These are phyloP conservation scores for Microcebus jonahi DNA, from an alignment of 2,113 vertebrate genomes.

Conservation along the genomic window DNA sequence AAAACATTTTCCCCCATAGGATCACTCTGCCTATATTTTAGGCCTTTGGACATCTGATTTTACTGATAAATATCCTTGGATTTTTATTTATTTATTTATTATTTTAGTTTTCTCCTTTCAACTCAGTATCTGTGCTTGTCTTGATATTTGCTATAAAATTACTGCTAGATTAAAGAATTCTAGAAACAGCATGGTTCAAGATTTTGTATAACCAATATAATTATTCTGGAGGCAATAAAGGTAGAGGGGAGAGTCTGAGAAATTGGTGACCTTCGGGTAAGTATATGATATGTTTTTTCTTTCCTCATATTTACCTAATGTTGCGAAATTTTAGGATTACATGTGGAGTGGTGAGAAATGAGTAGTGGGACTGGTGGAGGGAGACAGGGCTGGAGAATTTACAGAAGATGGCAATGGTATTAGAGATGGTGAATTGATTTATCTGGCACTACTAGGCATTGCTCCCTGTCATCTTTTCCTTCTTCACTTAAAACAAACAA, in stretches of 20 bases:
- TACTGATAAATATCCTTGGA: not conserved
- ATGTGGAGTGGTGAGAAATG: not conserved
- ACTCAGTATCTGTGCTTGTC: not conserved
- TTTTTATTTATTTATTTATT: not conserved
- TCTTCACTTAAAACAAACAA: not conserved
- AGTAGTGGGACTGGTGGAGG: not conserved
- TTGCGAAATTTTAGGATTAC: not conserved
- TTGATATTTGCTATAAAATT: slow-evolving; percentile 1
- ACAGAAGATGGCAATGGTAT: not conserved
- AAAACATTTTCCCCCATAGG: not conserved
- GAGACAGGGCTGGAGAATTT: not conserved
- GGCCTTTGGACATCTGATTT: not conserved
- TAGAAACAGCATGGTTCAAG: not conserved
- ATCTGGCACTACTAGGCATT: not conserved
- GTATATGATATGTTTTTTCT: not conserved
- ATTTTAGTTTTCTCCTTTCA: not conserved
- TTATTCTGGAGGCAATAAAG: not conserved
- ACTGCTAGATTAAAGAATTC: not conserved
- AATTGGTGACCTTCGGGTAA: not conserved
- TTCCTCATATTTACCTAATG: not conserved
- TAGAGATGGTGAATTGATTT: not conserved
- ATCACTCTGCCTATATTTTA: not conserved
- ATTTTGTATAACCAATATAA: not conserved
- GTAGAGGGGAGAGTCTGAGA: not conserved
- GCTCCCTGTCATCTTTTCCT: not conserved